Evolutionary conservation across 1,140 invertebrate genomes (phyloP).

Genomic region (Tetraneura akinire): DNA sequence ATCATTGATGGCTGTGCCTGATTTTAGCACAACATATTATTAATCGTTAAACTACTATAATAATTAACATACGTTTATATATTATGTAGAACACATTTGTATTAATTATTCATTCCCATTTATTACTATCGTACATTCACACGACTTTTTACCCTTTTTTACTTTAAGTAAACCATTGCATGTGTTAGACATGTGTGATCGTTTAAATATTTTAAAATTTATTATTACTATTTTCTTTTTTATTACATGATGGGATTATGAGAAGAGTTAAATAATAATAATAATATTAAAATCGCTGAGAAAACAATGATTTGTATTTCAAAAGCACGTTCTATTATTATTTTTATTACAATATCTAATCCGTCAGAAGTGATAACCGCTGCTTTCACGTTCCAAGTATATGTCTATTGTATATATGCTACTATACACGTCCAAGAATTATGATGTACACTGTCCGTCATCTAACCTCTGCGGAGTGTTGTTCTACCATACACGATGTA

Average conservation of each 20-base stretch:
- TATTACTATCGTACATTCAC: not conserved
- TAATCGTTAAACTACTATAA: not conserved
- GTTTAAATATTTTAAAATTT: constrained; percentile 5
- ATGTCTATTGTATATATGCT: constrained; percentile 30
- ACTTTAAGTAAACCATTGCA: constrained; percentile 8
- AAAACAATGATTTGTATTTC: constrained; percentile 47
- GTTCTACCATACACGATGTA: constrained; percentile 39
- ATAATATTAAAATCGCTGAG: constrained; percentile 33
- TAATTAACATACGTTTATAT: not conserved
- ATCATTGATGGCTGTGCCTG: not conserved
- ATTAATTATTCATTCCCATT: not conserved
- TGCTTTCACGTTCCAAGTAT: constrained; percentile 44
- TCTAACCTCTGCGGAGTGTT: constrained; percentile 28
- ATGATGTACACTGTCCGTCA: constrained; percentile 49
- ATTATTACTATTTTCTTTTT: not conserved
- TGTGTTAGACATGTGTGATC: constrained; percentile 38
- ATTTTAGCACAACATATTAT: constrained; percentile 29
- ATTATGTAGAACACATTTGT: not conserved
- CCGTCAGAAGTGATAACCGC: constrained; percentile 37
- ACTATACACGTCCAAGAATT: constrained; percentile 46
- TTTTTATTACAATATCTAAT: constrained; percentile 47
- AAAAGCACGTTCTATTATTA: constrained; percentile 39
- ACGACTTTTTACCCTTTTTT: not conserved
- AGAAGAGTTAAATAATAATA: constrained; percentile 19
- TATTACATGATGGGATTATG: constrained; percentile 30